Conservation (phyloP, 1,140 invertebrate genomes). For the Nasonia giraulti region DNA sequence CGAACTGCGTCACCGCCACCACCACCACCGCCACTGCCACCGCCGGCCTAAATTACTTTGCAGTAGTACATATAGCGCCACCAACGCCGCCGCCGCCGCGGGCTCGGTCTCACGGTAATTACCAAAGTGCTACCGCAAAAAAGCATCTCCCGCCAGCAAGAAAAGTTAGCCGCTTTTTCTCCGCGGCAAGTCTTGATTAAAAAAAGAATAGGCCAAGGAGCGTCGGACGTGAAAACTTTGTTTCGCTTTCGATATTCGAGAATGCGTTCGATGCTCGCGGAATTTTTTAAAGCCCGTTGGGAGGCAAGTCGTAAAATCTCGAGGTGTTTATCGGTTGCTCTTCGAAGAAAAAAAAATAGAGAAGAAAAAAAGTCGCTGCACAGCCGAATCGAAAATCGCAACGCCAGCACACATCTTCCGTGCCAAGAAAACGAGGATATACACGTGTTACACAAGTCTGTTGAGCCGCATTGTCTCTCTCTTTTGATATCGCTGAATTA, state of each 20-base stretch:
- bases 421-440: background rate
- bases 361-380: too few relatives aligned
- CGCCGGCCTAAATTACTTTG: background rate
- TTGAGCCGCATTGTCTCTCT: background rate
- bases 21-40: too few relatives aligned
- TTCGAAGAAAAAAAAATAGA: too few relatives aligned
- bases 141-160: background rate
- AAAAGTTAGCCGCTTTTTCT: conserved; percentile 14
- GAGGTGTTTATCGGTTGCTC: too few relatives aligned
- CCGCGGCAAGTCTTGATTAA: too few relatives aligned
- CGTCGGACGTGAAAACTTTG: background rate
- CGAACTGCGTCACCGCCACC: too few relatives aligned
- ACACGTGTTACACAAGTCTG: too few relatives aligned
- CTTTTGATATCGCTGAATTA: background rate
- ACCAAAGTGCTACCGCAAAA: conserved; percentile 27
- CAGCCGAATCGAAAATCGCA: background rate
- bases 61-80: background rate
- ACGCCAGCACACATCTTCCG: background rate
- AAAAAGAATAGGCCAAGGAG: too few relatives aligned
- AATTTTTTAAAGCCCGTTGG: too few relatives aligned
- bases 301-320: too few relatives aligned
- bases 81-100: too few relatives aligned
- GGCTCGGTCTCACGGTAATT: conserved; percentile 7
- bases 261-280: too few relatives aligned
- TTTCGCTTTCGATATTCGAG: background rate